Base-by-base conservation (phyloP, 1,140 invertebrate species). In the Lepidostoma basale region DNA sequence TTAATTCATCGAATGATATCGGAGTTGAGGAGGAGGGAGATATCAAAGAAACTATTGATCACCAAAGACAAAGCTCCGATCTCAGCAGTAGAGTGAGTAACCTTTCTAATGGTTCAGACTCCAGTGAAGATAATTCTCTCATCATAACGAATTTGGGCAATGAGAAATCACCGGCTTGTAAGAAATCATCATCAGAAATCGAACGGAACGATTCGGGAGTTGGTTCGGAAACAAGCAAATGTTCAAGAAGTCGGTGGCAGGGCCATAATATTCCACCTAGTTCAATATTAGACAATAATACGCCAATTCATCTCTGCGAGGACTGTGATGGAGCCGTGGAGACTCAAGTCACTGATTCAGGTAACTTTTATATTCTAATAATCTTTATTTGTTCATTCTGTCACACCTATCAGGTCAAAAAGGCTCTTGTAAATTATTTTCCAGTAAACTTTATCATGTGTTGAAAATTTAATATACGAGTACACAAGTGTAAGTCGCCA, bases 131-230 rank as follows among this genome's bases (percentile, higher is more conserved):
- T 74, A 87, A 86, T 78, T 88, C 85, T 2, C 81, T 87, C 39
- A 84, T 86, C 3, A 84, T 87, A 42, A 83, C 85, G 63, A 84
- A 82, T 73, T 83, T 85, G 14, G 75, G 76, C 52, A 78, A 84
- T 66, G 84, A 86, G 66, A 85, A 86, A 75, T 67, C 75, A 14
- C 42, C 80, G 74, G 77, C 76, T n/a, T 82, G 77, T 72, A 83
- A 83, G 73, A 87, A 86, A 73, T 77, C 83, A 42, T 82, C 83
- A 9, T 83, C 84, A 9, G 88, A 89, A 76, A 90, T 96, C 56
- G 94, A 97, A 81, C 85, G 95, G 67, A 96, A 95, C 73, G 95
- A 97, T 78, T 96, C 94, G 10, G 95, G 95, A 1, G 94, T 97
- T 0, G 95, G 95, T 30, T 95, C 93, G 2, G 95, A 97, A 79